phyloP scores from a whole-genome alignment of 2,113 vertebrate genomes.

The Vanacampus margaritifer region DNA sequence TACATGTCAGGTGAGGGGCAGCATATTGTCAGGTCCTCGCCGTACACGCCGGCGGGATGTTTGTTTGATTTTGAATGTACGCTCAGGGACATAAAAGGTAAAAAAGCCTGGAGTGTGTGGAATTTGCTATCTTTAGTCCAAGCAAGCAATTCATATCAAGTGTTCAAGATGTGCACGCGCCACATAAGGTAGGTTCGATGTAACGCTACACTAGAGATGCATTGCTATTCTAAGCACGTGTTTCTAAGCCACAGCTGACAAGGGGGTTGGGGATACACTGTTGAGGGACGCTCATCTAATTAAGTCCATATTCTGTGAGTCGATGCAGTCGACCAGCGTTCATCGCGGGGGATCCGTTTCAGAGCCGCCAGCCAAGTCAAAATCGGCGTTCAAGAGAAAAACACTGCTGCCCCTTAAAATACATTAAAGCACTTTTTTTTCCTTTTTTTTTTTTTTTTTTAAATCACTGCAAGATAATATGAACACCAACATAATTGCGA shows the following conservation, averaged over 20 bases:
- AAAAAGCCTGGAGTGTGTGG: slow-evolving; percentile 48
- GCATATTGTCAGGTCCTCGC: slow-evolving; percentile 49
- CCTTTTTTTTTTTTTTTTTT: too few relatives aligned
- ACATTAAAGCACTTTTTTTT: too few relatives aligned
- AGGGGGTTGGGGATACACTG: slow-evolving; percentile 12
- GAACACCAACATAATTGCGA: too few relatives aligned
- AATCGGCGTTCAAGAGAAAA: background rate
- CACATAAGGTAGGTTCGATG: slow-evolving; percentile 54
- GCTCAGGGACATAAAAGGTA: slow-evolving; percentile 67
- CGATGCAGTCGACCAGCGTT: slow-evolving; percentile 11
- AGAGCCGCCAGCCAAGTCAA: background rate
- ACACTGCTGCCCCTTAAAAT: too few relatives aligned
- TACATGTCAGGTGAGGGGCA: slow-evolving; percentile 13
- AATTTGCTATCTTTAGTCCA: slow-evolving; percentile 71
- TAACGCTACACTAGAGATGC: slow-evolving; percentile 61
- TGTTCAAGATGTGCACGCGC: slow-evolving; percentile 49
- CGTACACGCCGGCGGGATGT: slow-evolving; percentile 39
- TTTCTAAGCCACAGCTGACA: slow-evolving; percentile 53
- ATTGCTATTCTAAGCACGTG: slow-evolving; percentile 50
- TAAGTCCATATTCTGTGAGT: slow-evolving; percentile 30
- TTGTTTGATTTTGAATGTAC: slow-evolving; percentile 70
- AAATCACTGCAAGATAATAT: too few relatives aligned
- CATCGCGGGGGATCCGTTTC: slow-evolving; percentile 3
- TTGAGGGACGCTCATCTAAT: slow-evolving; percentile 26
- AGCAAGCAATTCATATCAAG: slow-evolving; percentile 67